phyloP scores from a whole-genome alignment of 1,140 invertebrate genomes.

The Drosophila jambulina region DNA sequence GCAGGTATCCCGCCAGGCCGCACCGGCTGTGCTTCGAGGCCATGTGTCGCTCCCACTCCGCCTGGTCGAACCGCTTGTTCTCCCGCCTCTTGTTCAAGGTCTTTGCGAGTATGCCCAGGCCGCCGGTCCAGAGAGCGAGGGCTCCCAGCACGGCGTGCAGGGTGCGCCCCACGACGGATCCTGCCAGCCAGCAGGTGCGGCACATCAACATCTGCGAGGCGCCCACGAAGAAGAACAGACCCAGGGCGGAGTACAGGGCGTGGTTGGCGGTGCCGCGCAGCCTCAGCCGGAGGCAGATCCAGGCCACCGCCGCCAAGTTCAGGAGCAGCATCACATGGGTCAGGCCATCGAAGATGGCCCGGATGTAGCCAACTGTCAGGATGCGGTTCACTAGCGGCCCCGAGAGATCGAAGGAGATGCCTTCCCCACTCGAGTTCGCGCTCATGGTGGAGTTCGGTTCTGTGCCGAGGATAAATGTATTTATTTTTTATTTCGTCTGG shows the following conservation, averaged over 20 bases:
- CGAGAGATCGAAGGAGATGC: background rate
- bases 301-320: background rate
- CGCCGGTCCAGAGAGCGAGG: slow-evolving; percentile 4
- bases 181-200: slow-evolving; percentile 3
- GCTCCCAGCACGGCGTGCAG: slow-evolving; percentile 32
- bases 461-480: too few relatives aligned
- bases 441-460: background rate
- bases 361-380: background rate
- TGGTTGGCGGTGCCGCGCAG: slow-evolving; percentile 23
- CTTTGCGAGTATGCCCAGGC: slow-evolving; percentile 24
- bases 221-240: slow-evolving; percentile 12
- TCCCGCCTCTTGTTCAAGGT: background rate
- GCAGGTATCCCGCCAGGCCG: slow-evolving; percentile 1
- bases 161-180: fast-evolving
- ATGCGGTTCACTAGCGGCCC: slow-evolving; percentile 4
- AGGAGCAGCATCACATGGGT: slow-evolving; percentile 9
- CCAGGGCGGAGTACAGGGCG: slow-evolving; percentile 28
- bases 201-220: slow-evolving; percentile 13
- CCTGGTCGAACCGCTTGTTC: background rate
- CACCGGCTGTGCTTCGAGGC: slow-evolving; percentile 32
- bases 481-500: background rate
- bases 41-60: background rate
- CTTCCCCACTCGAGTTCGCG: background rate
- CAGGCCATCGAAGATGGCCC: background rate
- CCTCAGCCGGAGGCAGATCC: background rate